These are phyloP conservation scores for Onchidella celtica DNA, from an alignment of 2,888 invertebrate genomes.

Conservation along the genomic window DNA sequence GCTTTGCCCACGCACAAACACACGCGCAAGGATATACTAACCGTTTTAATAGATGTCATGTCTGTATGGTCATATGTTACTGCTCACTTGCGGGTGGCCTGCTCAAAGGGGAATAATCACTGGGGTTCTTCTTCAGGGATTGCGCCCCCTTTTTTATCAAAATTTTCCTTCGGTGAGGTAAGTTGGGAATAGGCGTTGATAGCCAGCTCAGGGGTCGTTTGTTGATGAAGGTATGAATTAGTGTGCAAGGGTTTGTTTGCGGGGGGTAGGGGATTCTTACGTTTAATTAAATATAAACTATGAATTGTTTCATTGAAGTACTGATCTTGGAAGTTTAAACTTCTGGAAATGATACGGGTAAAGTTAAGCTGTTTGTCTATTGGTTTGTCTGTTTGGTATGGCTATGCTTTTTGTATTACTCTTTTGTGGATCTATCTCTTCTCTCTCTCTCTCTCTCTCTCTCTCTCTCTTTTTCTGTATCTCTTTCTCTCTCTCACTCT, in stretches of 20 bases:
- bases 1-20: not conserved
- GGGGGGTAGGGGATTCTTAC: no score
- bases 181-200: no score
- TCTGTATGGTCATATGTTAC: conserved; percentile 11
- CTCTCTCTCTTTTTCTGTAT: conserved; percentile 32
- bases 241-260: no score
- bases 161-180: not conserved
- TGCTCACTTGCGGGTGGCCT: conserved; percentile 26
- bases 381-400: no score
- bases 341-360: no score
- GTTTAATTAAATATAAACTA: no score
- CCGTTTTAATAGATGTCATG: conserved; percentile 38
- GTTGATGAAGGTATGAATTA: no score
- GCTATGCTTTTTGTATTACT: no score
- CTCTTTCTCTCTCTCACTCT: conserved; percentile 22
- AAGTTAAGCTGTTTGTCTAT: no score
- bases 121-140: not conserved
- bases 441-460: conserved; percentile 27
- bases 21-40: conserved; percentile 30
- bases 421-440: not conserved
- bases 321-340: no score
- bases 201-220: no score
- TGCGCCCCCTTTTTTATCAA: conserved; percentile 11
- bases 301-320: no score
- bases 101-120: not conserved